Evolutionary conservation across 2,888 invertebrate species (phyloP).

Genomic region (Andrena hattorfiana): DNA sequence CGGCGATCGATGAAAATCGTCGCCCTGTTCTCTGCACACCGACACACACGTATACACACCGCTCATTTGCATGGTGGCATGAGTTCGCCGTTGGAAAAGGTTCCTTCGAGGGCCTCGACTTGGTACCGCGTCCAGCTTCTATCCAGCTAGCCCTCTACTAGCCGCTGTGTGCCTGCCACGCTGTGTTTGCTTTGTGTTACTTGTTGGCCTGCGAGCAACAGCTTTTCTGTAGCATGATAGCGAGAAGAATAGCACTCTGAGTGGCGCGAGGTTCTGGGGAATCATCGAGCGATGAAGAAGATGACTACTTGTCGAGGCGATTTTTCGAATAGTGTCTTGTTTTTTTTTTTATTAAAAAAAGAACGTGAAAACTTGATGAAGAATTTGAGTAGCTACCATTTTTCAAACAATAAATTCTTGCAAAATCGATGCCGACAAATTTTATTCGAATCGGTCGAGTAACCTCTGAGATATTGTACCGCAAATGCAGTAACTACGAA

Average conservation of each 20-base stretch:
- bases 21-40: background rate
- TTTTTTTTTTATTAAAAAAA: too few species aligned
- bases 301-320: too few species aligned
- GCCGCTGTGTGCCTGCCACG: background rate
- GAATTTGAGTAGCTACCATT: too few species aligned
- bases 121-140: conserved; percentile 22
- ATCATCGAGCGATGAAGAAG: too few species aligned
- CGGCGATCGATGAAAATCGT: background rate
- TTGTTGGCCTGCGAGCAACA: background rate
- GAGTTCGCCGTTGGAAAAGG: conserved; percentile 46
- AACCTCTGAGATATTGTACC: too few species aligned
- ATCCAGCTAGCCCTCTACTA: background rate
- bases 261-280: too few species aligned
- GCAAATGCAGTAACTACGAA: too few species aligned
- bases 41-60: conserved; percentile 10
- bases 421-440: too few species aligned
- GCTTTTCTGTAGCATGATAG: conserved; percentile 50
- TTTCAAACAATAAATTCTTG: too few species aligned
- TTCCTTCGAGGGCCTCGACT: background rate
- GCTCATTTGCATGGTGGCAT: conserved; percentile 54
- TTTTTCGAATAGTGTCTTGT: too few species aligned
- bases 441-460: too few species aligned
- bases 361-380: too few species aligned
- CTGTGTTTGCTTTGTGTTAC: conserved; percentile 7
- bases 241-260: conserved; percentile 29